Conservation (phyloP, 2,797 vertebrate species). For the Hippopotamyrus pictus region DNA sequence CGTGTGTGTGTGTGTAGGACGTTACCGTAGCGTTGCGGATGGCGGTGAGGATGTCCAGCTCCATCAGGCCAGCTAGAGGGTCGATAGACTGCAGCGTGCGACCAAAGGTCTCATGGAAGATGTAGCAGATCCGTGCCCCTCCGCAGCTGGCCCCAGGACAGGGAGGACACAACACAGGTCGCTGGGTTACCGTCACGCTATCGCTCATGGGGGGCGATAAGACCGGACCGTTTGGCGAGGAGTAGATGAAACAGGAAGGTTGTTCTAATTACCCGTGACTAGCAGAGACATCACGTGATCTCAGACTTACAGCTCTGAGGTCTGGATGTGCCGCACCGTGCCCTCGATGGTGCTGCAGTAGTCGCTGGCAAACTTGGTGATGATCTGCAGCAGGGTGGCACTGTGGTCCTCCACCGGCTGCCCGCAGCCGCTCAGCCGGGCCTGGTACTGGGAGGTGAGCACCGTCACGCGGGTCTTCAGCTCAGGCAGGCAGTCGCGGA, state of each 20-base stretch:
- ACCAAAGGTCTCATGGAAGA: slow-evolving; percentile 78
- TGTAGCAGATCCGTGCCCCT: slow-evolving; percentile 75
- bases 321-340: slow-evolving; percentile 71
- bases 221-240: not conserved
- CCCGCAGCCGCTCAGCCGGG: slow-evolving; percentile 66
- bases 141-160: slow-evolving; percentile 56
- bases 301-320: slow-evolving; percentile 70
- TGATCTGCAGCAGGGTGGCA: slow-evolving; percentile 74
- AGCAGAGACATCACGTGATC: not conserved
- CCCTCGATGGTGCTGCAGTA: slow-evolving; percentile 79
- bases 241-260: not conserved
- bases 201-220: not conserved
- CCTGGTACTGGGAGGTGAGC: slow-evolving; percentile 67
- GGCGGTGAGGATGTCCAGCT: slow-evolving; percentile 71
- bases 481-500: slow-evolving; percentile 73
- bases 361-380: slow-evolving; percentile 75
- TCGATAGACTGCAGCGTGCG: slow-evolving; percentile 74
- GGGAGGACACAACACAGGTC: not conserved
- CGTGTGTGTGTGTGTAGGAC: not conserved
- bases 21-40: slow-evolving; percentile 69
- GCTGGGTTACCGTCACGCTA: not conserved
- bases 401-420: slow-evolving; percentile 74
- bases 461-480: slow-evolving; percentile 69
- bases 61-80: slow-evolving; percentile 66
- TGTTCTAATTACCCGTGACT: not conserved